Conservation (phyloP, 64 coral and sea anemone species). For the Platygyra sinensis region DNA sequence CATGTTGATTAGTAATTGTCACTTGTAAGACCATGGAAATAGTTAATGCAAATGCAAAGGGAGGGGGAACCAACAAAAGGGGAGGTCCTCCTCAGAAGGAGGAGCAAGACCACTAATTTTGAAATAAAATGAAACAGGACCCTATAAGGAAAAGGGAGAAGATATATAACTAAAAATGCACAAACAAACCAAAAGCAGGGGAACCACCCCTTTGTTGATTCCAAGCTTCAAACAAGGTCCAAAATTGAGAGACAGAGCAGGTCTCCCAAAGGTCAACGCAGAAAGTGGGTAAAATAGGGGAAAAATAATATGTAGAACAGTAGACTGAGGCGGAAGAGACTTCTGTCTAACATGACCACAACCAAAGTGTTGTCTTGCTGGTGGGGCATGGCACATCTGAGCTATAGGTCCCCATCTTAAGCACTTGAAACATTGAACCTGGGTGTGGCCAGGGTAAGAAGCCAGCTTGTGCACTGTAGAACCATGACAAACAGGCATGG, state of each 20-base stretch:
- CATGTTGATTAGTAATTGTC: no score
- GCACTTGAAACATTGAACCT: no score
- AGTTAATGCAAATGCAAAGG: no score
- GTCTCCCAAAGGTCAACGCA: conserved; percentile 38
- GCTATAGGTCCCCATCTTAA: no score
- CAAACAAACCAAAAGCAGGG: not conserved
- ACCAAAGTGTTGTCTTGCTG: no score
- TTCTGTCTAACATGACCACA: no score
- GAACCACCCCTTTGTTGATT: conserved; percentile 26
- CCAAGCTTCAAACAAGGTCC: conserved; percentile 31
- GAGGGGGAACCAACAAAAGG: conserved; percentile 19
- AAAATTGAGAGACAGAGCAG: conserved; percentile 23
- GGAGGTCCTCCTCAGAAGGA: not conserved
- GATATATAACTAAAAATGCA: not conserved
- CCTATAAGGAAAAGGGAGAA: conserved; percentile 5
- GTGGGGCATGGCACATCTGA: no score
- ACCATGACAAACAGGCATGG: no score
- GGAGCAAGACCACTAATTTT: not conserved
- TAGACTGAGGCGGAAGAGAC: not conserved
- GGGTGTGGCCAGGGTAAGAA: no score
- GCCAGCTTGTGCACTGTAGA: no score
- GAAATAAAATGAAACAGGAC: conserved; percentile 1
- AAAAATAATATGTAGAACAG: not conserved
- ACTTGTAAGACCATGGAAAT: no score
- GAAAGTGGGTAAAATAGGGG: not conserved